Evolutionary conservation across 2,113 vertebrate genomes (phyloP), one percentile per base, ranked within the genome.

Genomic region (Miniopterus natalensis): DNA sequence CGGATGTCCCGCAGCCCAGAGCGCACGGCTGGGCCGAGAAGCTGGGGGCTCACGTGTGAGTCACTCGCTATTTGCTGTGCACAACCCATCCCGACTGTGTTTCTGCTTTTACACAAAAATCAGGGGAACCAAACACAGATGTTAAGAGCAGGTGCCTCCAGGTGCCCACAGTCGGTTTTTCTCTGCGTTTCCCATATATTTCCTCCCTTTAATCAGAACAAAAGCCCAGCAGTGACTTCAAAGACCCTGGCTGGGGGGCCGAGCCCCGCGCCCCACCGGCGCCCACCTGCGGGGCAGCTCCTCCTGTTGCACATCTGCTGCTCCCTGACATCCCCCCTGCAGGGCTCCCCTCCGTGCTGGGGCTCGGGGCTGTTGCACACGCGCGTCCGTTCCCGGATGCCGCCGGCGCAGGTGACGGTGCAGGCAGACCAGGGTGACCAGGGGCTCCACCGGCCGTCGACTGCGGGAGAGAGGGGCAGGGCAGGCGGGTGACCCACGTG

Each of bases 361-460:
- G 99, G 99, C 73, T 98, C 98, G 2, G 99, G 99, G 84, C 99
- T 99, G 97, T 99, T 99, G 95, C 99, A 99, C 86, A 98, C 98
- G 0, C 99, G 99, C 0, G 98, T 98, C 10, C 99, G 98, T 88
- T 99, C 99, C 47, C 98, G 99, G 88, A 99, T 96, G 40, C 99
- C 99, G 49, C 99, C 99, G 1, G 98, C 99, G 53, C 99, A 99
- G 74, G 99, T 99, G 61, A 98, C 98, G 0, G 99, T 99, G 97
- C 99, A 99, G 84, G 98, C 97, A 3, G 99, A 99, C 99, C 99
- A 99, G 0, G 99, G 99, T 55, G 99, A 99, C 99, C 99, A 99
- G 5, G 99, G 99, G 78, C 99, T 99, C 99, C 99, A 99, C 91
- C 98, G 98, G 31, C 99, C 99, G 4, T 99, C 99, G 21, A 99